phyloP scores from a whole-genome alignment of 2,113 vertebrate species.

The Syngnathus typhle region DNA sequence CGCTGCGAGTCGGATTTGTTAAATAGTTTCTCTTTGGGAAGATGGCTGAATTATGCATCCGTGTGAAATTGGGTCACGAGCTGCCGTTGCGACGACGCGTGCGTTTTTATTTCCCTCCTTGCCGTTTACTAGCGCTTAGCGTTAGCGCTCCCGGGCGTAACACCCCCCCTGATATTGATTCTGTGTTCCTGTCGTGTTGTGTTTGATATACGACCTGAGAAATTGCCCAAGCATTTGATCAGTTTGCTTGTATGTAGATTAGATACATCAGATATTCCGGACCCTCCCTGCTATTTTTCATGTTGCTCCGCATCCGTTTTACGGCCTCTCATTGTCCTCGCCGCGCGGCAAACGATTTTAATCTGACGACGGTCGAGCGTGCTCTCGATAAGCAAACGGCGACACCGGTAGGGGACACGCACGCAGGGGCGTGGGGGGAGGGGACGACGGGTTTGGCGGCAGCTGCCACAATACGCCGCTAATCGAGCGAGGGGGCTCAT shows the following conservation, averaged over 20 bases:
- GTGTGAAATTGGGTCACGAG: slow-evolving; percentile 52
- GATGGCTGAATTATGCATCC: slow-evolving; percentile 52
- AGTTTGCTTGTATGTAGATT: slow-evolving; percentile 65
- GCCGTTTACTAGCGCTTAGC: slow-evolving; percentile 47
- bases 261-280: slow-evolving; percentile 64
- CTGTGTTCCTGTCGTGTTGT: slow-evolving; percentile 56
- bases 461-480: too few relatives aligned
- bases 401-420: not conserved
- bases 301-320: slow-evolving; percentile 55
- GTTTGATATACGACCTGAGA: slow-evolving; percentile 59
- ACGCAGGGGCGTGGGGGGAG: not conserved
- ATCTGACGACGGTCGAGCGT: slow-evolving; percentile 44
- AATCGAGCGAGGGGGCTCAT: slow-evolving; percentile 59
- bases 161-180: slow-evolving; percentile 48
- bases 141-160: slow-evolving; percentile 47
- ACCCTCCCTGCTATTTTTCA: slow-evolving; percentile 50
- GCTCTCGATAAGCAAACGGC: slow-evolving; percentile 39
- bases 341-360: slow-evolving; percentile 56
- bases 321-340: slow-evolving; percentile 60
- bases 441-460: not conserved
- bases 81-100: slow-evolving; percentile 43
- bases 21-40: slow-evolving; percentile 42
- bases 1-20: slow-evolving; percentile 20
- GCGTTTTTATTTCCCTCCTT: slow-evolving; percentile 39
- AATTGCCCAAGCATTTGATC: slow-evolving; percentile 69